These are phyloP conservation scores for Dinothrombium tinctorium DNA, from an alignment of 1,140 invertebrate species.

Conservation along the genomic window DNA sequence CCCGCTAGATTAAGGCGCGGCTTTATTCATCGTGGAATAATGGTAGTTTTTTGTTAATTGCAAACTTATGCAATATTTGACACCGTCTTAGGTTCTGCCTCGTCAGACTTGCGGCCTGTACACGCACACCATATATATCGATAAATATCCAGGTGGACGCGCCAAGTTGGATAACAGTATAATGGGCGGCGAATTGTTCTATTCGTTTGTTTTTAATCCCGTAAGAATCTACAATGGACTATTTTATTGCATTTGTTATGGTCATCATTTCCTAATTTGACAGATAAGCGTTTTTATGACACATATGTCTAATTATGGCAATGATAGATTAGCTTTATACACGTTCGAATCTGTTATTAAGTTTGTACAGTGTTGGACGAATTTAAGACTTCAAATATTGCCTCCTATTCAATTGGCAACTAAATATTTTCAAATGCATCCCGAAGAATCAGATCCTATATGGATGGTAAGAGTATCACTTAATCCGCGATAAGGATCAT, in stretches of 20 bases:
- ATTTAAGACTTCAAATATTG: conserved; percentile 61
- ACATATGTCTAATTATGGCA: conserved; percentile 96
- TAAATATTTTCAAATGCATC: conserved; percentile 78
- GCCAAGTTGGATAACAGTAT: conserved; percentile 73
- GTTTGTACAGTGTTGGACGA: conserved; percentile 92
- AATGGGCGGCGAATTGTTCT: conserved; percentile 88
- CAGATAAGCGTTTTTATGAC: conserved; percentile 99
- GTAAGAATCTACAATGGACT: conserved; percentile 29
- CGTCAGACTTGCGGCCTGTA: conserved; percentile 95
- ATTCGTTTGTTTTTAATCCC: conserved; percentile 85
- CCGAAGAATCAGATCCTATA: conserved; percentile 73
- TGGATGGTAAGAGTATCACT: conserved; percentile 41
- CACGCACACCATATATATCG: conserved; percentile 84
- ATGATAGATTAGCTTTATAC: conserved; percentile 83
- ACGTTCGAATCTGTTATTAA: conserved; percentile 92
- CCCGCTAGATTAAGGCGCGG: conserved; percentile 62
- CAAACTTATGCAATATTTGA: conserved; percentile 1
- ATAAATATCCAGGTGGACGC: conserved; percentile 77
- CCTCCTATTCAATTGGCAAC: conserved; percentile 59
- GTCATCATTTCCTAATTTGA: conserved; percentile 16
- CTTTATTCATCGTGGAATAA: conserved; percentile 81
- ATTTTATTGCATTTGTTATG: neutral
- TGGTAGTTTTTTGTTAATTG: conserved; percentile 34
- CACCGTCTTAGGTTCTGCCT: conserved; percentile 41
- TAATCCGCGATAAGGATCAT: neutral